Base-by-base conservation (phyloP, 1,140 invertebrate genomes). In the Bathynomus jamesi region DNA sequence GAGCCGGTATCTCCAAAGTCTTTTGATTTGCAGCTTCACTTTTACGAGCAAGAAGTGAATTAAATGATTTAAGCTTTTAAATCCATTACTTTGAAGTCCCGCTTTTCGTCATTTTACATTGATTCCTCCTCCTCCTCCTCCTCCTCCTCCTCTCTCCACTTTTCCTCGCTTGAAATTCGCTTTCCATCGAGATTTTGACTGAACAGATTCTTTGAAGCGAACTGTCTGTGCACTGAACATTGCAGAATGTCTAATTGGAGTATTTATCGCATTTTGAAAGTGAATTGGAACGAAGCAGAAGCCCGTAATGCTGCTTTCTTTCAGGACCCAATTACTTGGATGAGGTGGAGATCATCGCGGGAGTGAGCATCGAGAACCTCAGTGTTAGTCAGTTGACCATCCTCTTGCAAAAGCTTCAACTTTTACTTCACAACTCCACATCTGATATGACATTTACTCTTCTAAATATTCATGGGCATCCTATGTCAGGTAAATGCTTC, bases 311-410 rank as follows among this genome's bases (percentile, higher is more conserved):
- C 17, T 40, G 17, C 61, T 53, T 72, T 68, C 61, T 79, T 81
- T n/a, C 78, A 79, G 91, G 93, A 83, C 87, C 88, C 0, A 84
- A 90, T 78, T 82, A 91, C 28, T 82, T 87, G 78, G 87, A 93
- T 82, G 83, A 94, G 61, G 86, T 96, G 5, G 91, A 95, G 83
- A 82, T 96, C 77, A 89, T 89, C 0, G 81, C 95, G 5, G 87
- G 89, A 25, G 87, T 88, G 25, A 85, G 88, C 67, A 80, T 85
- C 4, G 78, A 79, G 46, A 72, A 79, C 21, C 87, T 94, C 78
- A 91, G 89, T 0, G 86, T 90, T 80, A 86, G 87, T 0, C 90
- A 94, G 78, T 87, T 91, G 78, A 85, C 88, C 79, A 89, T 87
- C 28, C 80, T 93, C n/a, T 84, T 88, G 25, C 81, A 82, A 72